Evolutionary conservation across 2,113 vertebrate genomes (phyloP), one percentile per base, ranked within the genome.

Genomic region (Ceratotherium simum): DNA sequence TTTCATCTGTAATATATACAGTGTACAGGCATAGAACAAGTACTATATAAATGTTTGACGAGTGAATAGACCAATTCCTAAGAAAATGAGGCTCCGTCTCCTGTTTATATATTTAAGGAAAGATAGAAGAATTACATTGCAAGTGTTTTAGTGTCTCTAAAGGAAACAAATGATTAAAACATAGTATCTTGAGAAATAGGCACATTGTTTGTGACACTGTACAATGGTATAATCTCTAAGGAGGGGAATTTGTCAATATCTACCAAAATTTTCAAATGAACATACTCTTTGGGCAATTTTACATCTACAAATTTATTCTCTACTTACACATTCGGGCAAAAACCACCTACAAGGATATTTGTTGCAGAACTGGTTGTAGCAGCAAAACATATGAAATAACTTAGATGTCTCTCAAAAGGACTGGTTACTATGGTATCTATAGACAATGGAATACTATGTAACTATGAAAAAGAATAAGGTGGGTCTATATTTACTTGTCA

Each of bases 261-360:
- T 51, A 87, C 36, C 56, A 86, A 86, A 83, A 69, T 78, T 76
- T 48, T 39, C 42, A 93, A 93, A 81, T 56, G 39, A 25, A 82
- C n/a, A 93, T 33, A 86, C 13, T 91, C 51, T 82, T 67, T 87
- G 36, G 56, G 31, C 31, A 83, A 70, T 78, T 78, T 58, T 72
- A 56, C 27, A 87, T 69, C 39, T 82, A 83, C 88, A 54, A 94
- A 92, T 73, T 64, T 88, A 92, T 95, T 95, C 58, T 62, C 36
- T n/a, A 75, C 12, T 70, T 48, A 84, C 6, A 80, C 3, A 60
- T 75, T n/a, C 62, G 65, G 60, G 4, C n/a, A 86, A 82, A 95
- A 95, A n/a, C 18, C 14, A 86, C 25, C 29, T 65, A 79, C 17
- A 94, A 75, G 48, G 31, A 58, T 72, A 97, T 65, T 72, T 31